Conservation (phyloP, 2,797 vertebrate genomes). For the Poeciliopsis turneri region DNA sequence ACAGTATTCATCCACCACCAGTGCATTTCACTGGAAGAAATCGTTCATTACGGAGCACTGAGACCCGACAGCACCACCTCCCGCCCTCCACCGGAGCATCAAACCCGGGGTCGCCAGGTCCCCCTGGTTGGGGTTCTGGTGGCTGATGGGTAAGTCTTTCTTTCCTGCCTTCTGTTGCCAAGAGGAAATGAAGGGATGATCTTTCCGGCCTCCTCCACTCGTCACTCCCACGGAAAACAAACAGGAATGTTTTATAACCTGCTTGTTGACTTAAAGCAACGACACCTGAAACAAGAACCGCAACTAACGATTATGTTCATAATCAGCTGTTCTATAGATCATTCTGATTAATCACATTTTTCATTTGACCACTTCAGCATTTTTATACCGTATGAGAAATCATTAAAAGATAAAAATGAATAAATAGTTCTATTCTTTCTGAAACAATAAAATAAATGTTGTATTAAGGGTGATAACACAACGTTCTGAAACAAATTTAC, state of each 20-base stretch:
- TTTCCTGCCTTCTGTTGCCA: slow-evolving; percentile 56
- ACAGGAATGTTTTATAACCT: slow-evolving; percentile 66
- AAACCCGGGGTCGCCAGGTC: slow-evolving; percentile 40
- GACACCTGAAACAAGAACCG: slow-evolving; percentile 35
- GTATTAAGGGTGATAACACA: no score
- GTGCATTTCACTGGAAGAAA: slow-evolving; percentile 41
- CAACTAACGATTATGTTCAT: no score
- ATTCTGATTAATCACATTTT: no score
- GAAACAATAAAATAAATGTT: no score
- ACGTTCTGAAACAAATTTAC: no score
- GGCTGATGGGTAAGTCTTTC: slow-evolving; percentile 54
- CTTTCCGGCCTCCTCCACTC: slow-evolving; percentile 55
- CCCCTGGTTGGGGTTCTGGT: slow-evolving; percentile 26
- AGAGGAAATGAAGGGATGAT: slow-evolving; percentile 78
- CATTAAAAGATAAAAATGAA: no score
- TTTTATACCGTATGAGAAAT: no score
- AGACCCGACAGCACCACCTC: slow-evolving; percentile 19
- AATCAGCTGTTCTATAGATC: no score
- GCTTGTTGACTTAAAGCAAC: slow-evolving; percentile 64
- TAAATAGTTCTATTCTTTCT: no score
- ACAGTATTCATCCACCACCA: slow-evolving; percentile 46
- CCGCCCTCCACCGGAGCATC: slow-evolving; percentile 20
- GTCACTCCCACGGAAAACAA: slow-evolving; percentile 63
- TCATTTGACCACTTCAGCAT: no score
- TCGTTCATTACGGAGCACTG: slow-evolving; percentile 14